Conservation (phyloP, 2,113 vertebrate species). For the Mellivora capensis region DNA sequence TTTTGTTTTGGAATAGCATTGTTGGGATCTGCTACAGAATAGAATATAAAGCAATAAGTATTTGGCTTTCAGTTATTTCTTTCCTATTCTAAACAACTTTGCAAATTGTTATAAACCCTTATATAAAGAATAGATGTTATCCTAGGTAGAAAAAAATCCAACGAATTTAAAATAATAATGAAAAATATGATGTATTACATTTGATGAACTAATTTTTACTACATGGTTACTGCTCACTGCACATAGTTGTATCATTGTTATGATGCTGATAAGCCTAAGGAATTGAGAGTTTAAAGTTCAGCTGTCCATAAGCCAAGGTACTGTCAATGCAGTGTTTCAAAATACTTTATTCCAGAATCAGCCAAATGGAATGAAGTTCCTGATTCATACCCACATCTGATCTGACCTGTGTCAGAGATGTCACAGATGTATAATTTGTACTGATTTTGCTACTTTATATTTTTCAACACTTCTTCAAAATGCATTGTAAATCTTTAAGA, state of each 20-base stretch:
- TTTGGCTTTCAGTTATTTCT: not conserved
- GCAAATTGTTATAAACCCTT: not conserved
- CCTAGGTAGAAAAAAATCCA: not conserved
- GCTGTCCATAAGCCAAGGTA: not conserved
- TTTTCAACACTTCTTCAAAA: not conserved
- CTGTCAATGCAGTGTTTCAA: not conserved
- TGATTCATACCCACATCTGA: not conserved
- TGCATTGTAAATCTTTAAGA: not conserved
- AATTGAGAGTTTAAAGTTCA: not conserved
- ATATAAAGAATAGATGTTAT: not conserved
- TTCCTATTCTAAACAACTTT: not conserved
- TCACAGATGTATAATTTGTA: not conserved
- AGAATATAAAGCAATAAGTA: not conserved
- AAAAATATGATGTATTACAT: not conserved
- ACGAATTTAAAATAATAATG: conserved; percentile 14
- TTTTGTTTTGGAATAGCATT: not conserved
- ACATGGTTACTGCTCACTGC: not conserved
- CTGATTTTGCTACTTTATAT: not conserved
- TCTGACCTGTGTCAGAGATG: not conserved
- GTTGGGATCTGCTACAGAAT: not conserved
- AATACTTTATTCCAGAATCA: conserved; percentile 14
- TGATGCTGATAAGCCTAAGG: not conserved
- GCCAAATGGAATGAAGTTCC: not conserved
- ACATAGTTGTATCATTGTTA: not conserved
- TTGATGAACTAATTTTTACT: not conserved